phyloP scores from a whole-genome alignment of 2,113 vertebrate species.

The Hymenochirus boettgeri region DNA sequence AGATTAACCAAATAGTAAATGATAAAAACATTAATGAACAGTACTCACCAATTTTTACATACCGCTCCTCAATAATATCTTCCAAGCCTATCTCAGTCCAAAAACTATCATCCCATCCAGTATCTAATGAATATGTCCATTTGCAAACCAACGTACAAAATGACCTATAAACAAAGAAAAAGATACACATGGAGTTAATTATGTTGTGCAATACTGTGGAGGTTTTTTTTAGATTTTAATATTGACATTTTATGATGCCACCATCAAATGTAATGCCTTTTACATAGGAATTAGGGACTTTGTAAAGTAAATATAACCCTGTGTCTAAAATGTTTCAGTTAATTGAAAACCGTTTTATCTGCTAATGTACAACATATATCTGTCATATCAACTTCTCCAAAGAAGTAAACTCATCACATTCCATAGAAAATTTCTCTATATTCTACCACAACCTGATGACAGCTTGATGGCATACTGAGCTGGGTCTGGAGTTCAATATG shows the following conservation, averaged over 20 bases:
- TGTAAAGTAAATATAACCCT: neutral
- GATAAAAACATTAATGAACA: too few relatives aligned
- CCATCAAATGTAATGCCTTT: neutral
- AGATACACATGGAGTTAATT: too few relatives aligned
- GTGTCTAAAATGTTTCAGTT: neutral
- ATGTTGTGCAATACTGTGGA: too few relatives aligned
- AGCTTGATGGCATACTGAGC: conserved; percentile 41
- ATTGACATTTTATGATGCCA: neutral
- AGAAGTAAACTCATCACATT: conserved; percentile 15
- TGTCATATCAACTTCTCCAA: conserved; percentile 3
- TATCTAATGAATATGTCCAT: conserved; percentile 84
- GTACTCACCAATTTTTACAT: conserved; percentile 83
- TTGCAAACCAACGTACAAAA: conserved; percentile 92
- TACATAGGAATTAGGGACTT: neutral
- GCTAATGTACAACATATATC: neutral
- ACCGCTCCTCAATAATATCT: conserved; percentile 77
- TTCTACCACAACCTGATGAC: conserved; percentile 49
- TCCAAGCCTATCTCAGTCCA: conserved; percentile 80
- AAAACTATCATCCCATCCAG: conserved; percentile 86
- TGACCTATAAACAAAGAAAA: conserved; percentile 62
- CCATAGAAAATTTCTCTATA: conserved; percentile 35
- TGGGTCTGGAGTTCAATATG: conserved; percentile 43
- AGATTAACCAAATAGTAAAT: too few relatives aligned
- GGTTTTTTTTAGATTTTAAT: too few relatives aligned
- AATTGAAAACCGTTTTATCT: neutral